Percentiles rank a stretch among this genome's conserved stretches.
Conservation (phyloP, 2,113 vertebrate genomes). For the Vidua macroura region DNA sequence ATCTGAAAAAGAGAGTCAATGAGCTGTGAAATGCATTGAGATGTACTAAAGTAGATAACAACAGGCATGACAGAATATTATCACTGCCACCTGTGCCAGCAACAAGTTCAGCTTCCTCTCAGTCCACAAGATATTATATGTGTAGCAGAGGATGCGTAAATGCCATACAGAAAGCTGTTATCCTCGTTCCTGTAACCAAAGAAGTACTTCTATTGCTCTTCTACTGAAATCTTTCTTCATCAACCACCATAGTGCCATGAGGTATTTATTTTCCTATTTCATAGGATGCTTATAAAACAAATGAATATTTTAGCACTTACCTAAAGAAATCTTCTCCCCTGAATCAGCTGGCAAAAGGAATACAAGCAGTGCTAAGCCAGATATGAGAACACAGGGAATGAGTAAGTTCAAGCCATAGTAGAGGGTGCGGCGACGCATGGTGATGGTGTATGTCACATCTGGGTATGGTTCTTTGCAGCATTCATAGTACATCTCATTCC, state of each 20-base stretch:
- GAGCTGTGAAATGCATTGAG: not conserved
- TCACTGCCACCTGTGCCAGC: not conserved
- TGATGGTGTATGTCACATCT: slow-evolving; percentile 89
- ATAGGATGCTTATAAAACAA: not conserved
- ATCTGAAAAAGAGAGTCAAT: not conserved
- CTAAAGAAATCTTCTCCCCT: slow-evolving; percentile 84
- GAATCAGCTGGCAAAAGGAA: slow-evolving; percentile 90
- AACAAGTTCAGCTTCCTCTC: not conserved
- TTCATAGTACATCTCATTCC: slow-evolving; percentile 88
- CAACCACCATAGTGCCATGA: not conserved
- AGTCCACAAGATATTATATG: not conserved
- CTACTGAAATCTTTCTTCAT: not conserved
- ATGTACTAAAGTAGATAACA: not conserved
- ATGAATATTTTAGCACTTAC: not conserved
- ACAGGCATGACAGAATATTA: not conserved
- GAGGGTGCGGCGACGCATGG: slow-evolving; percentile 85
- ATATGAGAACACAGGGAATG: slow-evolving; percentile 89
- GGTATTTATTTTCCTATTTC: not conserved
- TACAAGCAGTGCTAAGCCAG: slow-evolving; percentile 85
- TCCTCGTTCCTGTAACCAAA: not conserved
- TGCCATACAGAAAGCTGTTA: not conserved
- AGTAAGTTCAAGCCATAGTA: slow-evolving; percentile 90
- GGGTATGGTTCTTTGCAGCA: slow-evolving; percentile 92
- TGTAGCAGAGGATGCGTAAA: not conserved
- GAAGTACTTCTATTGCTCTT: not conserved